Evolutionary conservation across 2,113 vertebrate genomes (phyloP), one percentile per base, ranked within the genome.

Genomic region (Ceyx melanurus): DNA sequence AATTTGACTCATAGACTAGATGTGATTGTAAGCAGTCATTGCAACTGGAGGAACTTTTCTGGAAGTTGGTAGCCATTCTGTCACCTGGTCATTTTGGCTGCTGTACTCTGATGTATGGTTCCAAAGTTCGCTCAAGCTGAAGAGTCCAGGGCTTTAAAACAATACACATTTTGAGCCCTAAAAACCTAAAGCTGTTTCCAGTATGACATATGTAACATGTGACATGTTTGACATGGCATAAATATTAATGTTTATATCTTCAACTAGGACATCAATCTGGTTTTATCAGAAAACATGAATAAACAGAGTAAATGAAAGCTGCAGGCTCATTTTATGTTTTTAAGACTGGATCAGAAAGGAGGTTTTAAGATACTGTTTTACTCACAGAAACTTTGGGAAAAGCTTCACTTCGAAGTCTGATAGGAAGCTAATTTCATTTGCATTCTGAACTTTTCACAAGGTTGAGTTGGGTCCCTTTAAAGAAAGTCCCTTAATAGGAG

Each of bases 11-110:
- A 6, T 11, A 50, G 23, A 17, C 1, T 13, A 7, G 3, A 16
- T 70, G 6, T 20, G 18, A 73, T 53, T 23, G 43, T 20, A 11
- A 68, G 15, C 7, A 77, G 28, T 13, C 13, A 15, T 10, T 73
- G 33, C 5, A 42, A 8, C 2, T 61, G 20, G 6, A 42, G 6
- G 2, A 37, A 37, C 8, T 1, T 1, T 26, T 29, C 25, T 40
- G 17, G 17, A 66, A 37, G 11, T 4, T 68, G 21, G 4, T 8
- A 48, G 35, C 5, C 1, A 0, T 19, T 8, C 26, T 70, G 42
- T 5, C n/a, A 58, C 22, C 5, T 26, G 50, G n/a, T 29, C 0
- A 21, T 75, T 76, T 73, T 66, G 22, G 33, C 15, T 35, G 5
- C 4, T n/a, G 2, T 46, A 60, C 23, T 68, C 26, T 37, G 17